These are phyloP conservation scores for Seriola aureovittata DNA, from an alignment of 2,113 vertebrate species.

Conservation along the genomic window DNA sequence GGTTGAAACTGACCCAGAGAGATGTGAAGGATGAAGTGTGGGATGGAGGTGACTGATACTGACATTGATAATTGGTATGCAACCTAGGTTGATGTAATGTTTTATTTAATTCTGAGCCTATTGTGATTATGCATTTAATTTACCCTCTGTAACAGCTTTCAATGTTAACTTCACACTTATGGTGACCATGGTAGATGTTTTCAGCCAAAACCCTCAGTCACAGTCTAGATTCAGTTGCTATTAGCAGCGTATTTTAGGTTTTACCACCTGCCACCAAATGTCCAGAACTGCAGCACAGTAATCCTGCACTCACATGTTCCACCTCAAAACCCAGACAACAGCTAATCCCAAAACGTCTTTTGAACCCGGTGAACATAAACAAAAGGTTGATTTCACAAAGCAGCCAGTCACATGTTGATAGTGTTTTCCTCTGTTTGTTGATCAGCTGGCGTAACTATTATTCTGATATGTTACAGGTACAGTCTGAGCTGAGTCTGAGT, in stretches of 20 bases:
- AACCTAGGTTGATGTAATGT: no score
- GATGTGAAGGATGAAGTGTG: no score
- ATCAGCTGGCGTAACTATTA: not conserved
- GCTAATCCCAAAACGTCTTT: constrained; percentile 23
- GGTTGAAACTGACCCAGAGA: no score
- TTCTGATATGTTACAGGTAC: not conserved
- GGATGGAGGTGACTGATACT: no score
- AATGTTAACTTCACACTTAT: not conserved
- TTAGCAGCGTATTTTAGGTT: not conserved
- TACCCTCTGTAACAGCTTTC: no score
- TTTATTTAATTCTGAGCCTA: no score
- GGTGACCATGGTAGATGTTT: not conserved
- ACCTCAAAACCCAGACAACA: constrained; percentile 1
- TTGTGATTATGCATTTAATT: no score
- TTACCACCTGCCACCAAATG: constrained; percentile 11
- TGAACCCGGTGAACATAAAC: not conserved
- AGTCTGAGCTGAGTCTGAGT: no score
- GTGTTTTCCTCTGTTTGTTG: not conserved
- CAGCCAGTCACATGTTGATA: not conserved
- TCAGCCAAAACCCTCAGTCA: not conserved
- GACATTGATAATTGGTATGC: no score
- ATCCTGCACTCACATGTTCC: constrained; percentile 27
- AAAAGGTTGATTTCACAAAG: constrained; percentile 1
- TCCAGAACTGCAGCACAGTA: not conserved
- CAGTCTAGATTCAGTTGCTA: not conserved